Evolutionary conservation across 2,113 vertebrate genomes (phyloP).

Genomic region (Neodon shergylaensis): DNA sequence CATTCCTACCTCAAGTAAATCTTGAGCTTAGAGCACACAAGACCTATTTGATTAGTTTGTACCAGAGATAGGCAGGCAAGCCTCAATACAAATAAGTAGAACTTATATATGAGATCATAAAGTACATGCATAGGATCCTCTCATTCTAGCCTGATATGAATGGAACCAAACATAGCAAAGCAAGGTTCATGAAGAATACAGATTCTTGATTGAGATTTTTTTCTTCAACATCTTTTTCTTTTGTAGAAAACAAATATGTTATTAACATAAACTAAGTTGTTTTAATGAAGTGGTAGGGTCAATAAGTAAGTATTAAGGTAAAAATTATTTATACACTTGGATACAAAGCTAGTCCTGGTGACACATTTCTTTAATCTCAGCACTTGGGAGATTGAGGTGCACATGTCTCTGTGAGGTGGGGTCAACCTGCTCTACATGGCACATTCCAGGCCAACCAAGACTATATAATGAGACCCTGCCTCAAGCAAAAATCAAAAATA

Average conservation of each 20-base stretch:
- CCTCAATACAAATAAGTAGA: background rate
- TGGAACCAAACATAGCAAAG: background rate
- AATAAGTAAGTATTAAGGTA: background rate
- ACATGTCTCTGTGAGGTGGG: background rate
- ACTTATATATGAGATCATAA: background rate
- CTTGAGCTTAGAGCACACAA: slow-evolving; percentile 18
- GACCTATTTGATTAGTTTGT: background rate
- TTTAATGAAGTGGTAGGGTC: background rate
- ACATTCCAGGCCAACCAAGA: background rate
- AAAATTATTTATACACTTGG: background rate
- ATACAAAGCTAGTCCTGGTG: background rate
- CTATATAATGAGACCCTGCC: background rate
- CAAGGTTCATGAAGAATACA: background rate
- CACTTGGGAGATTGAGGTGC: background rate
- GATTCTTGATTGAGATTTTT: background rate
- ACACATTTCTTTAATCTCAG: background rate
- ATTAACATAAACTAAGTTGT: background rate
- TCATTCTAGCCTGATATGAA: background rate
- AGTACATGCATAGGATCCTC: background rate
- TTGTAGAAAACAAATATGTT: slow-evolving; percentile 34
- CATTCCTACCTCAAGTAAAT: background rate
- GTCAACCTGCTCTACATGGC: background rate
- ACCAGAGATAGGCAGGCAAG: accelerated
- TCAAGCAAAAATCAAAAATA: background rate
- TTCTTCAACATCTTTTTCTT: background rate